Evolutionary conservation across 2,888 invertebrate genomes (phyloP), one percentile per base, ranked within the genome.

Genomic region (Drosophila paucipuncta): DNA sequence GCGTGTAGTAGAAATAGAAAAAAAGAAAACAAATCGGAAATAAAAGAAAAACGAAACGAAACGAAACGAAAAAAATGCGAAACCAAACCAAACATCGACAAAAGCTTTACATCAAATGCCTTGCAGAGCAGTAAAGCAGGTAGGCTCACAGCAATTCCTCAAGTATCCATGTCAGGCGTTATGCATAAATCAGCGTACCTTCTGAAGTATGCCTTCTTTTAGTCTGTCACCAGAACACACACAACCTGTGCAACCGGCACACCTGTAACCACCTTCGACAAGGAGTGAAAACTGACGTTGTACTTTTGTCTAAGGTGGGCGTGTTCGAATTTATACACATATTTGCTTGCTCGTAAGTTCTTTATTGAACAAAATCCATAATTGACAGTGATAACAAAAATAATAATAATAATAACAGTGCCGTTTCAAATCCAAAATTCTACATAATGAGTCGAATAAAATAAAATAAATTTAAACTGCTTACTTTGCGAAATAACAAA

Each of bases 121-220:
- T 49, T 54, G 28, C 64, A 50, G 55, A 54, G 54, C 30, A 31
- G 25, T 18, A 16, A 22, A 22, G 55, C 83, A 83, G 83, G 85
- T 81, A 72, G 58, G 65, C 64, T 41, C 13, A 9, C 53, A 35
- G 33, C 72, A 31, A 28, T 72, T 50, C 25, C 62, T 59, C 68
- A 62, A 63, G 60, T 60, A 54, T 73, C 60, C 54, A 65, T 75
- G 69, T 68, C 62, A 68, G 76, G 71, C 76, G 73, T 68, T 78
- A 60, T 69, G 75, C 80, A 80, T 83, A 82, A 82, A 82, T 83
- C 83, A 78, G 63, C 71, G 68, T 49, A 39, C 60, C 68, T 54
- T 68, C 60, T 57, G 30, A 28, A 25, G 37, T 31, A 39, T 59
- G 52, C 30, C 49, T 59, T 6, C 22, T 50, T 18, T 11, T 9